phyloP scores from a whole-genome alignment of 2,113 vertebrate genomes.

The Austrofundulus limnaeus region DNA sequence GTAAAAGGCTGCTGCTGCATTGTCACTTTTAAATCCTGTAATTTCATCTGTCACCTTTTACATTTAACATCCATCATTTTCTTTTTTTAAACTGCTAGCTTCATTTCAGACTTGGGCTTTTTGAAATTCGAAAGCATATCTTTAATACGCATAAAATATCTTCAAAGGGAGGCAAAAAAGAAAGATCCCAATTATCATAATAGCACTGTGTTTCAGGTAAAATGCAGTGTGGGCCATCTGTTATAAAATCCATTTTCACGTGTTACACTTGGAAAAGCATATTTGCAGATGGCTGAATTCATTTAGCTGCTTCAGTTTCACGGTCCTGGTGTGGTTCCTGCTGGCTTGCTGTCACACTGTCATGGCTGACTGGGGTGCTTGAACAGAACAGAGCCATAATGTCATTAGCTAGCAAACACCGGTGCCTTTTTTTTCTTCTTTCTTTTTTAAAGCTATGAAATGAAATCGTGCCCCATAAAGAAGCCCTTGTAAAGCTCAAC shows the following conservation, averaged over 20 bases:
- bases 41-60: not conserved
- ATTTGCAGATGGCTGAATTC: not conserved
- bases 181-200: not conserved
- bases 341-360: slow-evolving; percentile 5
- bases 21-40: not conserved
- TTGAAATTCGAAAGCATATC: slow-evolving; percentile 1
- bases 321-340: not conserved
- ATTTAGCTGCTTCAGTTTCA: slow-evolving; percentile 6
- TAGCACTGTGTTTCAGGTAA: not conserved
- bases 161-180: not conserved
- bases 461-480: not conserved
- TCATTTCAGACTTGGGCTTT: not conserved
- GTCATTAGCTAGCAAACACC: slow-evolving; percentile 6
- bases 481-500: not conserved
- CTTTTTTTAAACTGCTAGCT: not conserved
- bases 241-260: not conserved
- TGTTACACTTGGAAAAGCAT: slow-evolving; percentile 1
- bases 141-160: slow-evolving; percentile 6
- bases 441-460: not conserved
- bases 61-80: not conserved
- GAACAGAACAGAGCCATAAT: not conserved
- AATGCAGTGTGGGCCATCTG: not conserved
- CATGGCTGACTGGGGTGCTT: slow-evolving; percentile 4
- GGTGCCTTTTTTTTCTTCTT: not conserved
- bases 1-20: not conserved